Conservation (phyloP, 2,888 invertebrate species). For the Stenchaetothrips biformis region DNA sequence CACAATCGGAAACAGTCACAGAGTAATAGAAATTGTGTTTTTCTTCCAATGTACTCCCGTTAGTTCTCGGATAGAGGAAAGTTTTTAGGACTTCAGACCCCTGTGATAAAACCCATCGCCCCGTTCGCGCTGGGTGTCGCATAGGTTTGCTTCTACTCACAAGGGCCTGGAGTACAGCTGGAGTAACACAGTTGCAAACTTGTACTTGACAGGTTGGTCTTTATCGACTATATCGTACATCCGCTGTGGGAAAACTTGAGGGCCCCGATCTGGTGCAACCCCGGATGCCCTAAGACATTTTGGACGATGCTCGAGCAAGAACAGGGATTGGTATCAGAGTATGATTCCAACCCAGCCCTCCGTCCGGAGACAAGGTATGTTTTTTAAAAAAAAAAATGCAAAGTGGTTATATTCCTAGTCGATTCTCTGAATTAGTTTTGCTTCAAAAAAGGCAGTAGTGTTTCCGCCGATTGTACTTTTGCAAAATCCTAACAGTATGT, state of each 20-base stretch:
- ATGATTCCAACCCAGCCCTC: slow-evolving; percentile 81
- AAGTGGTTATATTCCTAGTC: too few relatives aligned
- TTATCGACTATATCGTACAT: slow-evolving; percentile 99
- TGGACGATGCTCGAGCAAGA: slow-evolving; percentile 98
- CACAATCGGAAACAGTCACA: slow-evolving; percentile 97
- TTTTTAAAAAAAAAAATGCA: neutral
- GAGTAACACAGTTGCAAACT: neutral
- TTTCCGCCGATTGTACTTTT: too few relatives aligned
- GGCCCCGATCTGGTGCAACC: slow-evolving; percentile 97
- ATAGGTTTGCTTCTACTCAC: too few relatives aligned
- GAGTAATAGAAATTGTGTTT: slow-evolving; percentile 45
- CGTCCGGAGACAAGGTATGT: slow-evolving; percentile 3
- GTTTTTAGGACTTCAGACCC: neutral
- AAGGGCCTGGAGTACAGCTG: too few relatives aligned
- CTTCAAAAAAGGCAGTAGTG: too few relatives aligned
- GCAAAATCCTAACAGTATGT: too few relatives aligned
- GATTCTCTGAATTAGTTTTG: too few relatives aligned
- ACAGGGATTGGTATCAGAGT: slow-evolving; percentile 93
- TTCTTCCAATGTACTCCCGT: neutral
- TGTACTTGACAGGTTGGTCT: slow-evolving; percentile 68
- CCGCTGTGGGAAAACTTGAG: slow-evolving; percentile 93
- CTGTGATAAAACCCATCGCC: neutral
- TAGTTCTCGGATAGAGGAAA: neutral
- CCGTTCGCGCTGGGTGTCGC: too few relatives aligned
- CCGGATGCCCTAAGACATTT: slow-evolving; percentile 97